Base-by-base conservation (phyloP, 2,113 vertebrate species). In the Potamarius usumacintae region DNA sequence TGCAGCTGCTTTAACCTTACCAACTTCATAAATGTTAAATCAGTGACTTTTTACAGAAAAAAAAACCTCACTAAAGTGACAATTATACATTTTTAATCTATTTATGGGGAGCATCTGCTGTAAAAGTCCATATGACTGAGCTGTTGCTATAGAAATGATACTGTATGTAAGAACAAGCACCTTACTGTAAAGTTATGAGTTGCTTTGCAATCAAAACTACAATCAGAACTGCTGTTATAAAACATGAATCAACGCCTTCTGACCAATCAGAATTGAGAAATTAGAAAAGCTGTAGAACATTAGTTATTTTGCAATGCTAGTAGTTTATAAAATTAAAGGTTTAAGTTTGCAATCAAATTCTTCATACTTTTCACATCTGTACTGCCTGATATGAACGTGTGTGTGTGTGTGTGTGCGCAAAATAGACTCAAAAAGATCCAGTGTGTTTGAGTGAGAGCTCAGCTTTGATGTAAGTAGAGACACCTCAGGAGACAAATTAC, bases 401-500 rank as follows among this genome's bases (percentile, higher is more conserved):
- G 34, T 30, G n/a, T 30, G 67, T 48, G 34, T 74, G 72, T 76
- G 4, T 1, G 72, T 52, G 42, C 25, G 48, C 11, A 6, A 6
- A 12, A 34, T 14, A 71, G 65, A 42, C 30, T 34, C 30, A 0
- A 11, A 74, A 22, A 76, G 34, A 76, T 53, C 22, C 22, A 5
- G 12, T 76, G 72, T 20, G 72, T 53, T 52, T 77, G 48, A 50
- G 67, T 89, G 86, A 34, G 30, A 74, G 63, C 10, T 50, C 48
- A 18, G 86, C 55, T 86, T 85, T 84, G 60, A 30, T 48, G 72
- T 77, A 15, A 22, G 22, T 67, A 6, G 63, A 74, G 62, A 82
- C 71, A 74, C 67, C 82, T 82, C 25, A 55, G 22, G n/a, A 87
- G 79, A 87, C 53, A 78, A 87, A 88, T 90, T 88, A 83, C 69